Evolutionary conservation across 2,888 invertebrate genomes (phyloP).

Genomic region (Margaritifera margaritifera): DNA sequence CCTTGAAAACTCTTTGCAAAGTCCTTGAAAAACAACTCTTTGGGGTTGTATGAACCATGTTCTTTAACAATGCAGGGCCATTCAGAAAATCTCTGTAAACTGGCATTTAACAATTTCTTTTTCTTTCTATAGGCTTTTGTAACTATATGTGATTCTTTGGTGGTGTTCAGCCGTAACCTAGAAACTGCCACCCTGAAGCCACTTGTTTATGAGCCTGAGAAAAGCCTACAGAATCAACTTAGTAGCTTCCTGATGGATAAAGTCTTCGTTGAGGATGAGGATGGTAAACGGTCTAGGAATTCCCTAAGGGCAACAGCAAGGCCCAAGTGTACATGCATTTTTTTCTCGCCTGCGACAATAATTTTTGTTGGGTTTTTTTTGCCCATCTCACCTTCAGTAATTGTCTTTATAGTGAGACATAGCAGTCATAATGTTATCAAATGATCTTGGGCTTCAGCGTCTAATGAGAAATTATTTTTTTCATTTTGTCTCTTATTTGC

Average conservation of each 20-base stretch:
- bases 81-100: neutral
- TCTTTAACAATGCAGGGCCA: neutral
- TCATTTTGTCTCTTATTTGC: no score
- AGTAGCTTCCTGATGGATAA: conserved; percentile 93
- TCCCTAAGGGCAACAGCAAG: no score
- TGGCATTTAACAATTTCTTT: neutral
- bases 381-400: no score
- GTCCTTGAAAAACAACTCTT: no score
- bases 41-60: neutral
- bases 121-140: conserved; percentile 83
- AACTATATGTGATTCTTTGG: conserved; percentile 94
- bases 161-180: conserved; percentile 92
- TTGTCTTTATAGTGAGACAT: no score
- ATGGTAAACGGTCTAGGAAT: conserved; percentile 77
- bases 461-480: no score
- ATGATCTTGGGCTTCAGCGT: no score
- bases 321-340: no score
- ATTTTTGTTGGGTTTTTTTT: no score
- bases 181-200: conserved; percentile 69
- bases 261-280: conserved; percentile 94
- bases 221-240: conserved; percentile 84
- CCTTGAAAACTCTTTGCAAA: no score
- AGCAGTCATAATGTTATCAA: no score
- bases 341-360: no score
- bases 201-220: conserved; percentile 87